Conservation (phyloP, 2,888 invertebrate genomes). For the Nemapogon koenigi region DNA sequence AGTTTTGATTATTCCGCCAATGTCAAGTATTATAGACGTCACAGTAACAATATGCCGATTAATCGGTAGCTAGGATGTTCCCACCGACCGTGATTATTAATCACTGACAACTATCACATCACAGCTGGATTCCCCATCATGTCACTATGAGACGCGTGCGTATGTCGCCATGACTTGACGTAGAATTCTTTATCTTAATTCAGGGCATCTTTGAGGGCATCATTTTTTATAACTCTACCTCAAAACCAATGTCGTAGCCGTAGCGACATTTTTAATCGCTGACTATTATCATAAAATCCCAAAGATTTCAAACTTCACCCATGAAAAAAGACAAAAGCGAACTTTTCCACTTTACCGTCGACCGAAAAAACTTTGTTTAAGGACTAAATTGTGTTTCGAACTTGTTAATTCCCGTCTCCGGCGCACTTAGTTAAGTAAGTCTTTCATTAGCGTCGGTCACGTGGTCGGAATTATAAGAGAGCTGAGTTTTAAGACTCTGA, state of each 20-base stretch:
- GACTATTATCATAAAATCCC: not conserved
- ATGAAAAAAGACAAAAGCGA: constrained; percentile 17
- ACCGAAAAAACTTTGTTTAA: constrained; percentile 54
- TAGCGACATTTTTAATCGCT: not conserved
- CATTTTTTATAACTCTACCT: not conserved
- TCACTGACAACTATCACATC: too few relatives aligned
- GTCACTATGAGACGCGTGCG: too few relatives aligned
- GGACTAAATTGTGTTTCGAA: constrained; percentile 57
- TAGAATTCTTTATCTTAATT: too few relatives aligned
- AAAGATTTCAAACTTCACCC: constrained; percentile 1
- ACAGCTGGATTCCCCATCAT: too few relatives aligned
- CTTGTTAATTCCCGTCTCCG: constrained; percentile 55
- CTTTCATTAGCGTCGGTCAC: constrained; percentile 58
- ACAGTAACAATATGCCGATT: too few relatives aligned
- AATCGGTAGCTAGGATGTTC: too few relatives aligned
- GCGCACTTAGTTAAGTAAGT: constrained; percentile 54
- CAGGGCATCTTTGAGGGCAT: constrained; percentile 1
- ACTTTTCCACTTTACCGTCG: constrained; percentile 55
- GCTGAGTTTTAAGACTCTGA: constrained; percentile 31
- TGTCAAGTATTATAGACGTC: too few relatives aligned
- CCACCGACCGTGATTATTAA: too few relatives aligned
- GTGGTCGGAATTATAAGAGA: constrained; percentile 47
- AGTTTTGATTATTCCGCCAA: too few relatives aligned
- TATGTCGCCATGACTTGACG: too few relatives aligned
- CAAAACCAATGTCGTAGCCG: not conserved